Evolutionary conservation across 2,888 invertebrate genomes (phyloP), one percentile per base, ranked within the genome.

Genomic region (Tinea trinotella): DNA sequence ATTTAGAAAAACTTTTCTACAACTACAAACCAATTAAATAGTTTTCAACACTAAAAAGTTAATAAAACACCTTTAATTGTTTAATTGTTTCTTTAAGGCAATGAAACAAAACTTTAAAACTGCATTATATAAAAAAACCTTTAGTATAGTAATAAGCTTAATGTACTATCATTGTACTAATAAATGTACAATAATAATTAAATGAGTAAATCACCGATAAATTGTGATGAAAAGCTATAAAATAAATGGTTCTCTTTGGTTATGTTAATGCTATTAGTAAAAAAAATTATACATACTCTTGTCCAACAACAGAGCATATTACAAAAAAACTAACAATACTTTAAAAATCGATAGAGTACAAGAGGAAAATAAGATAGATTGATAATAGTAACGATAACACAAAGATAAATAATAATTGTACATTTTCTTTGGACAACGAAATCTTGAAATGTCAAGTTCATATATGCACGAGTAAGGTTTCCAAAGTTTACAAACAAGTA

Each of bases 321-420:
- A 60, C 60, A 59, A 56, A 57, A 62, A 61, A 59, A 68, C 58
- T 40, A 13, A 40, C 15, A 40, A 62, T 59, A 62, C 62, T 61
- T 59, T 59, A 59, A 56, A 59, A 48, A 40, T 50, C 40, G 13
- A 6, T 40, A 13, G 1, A 3, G 3, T 6, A 15, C 40, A 59
- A 36, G 60, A 61, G 61, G n/a, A n/a, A 67, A 69, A 65, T 61
- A 59, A 67, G 72, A 76, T 74, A 62, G 58, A 64, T 64, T 64
- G 81, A 79, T 82, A 83, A 74, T 67, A 67, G 64, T 57, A 60
- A 58, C 70, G 82, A 81, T 83, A 84, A 77, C 70, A 70, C 57
- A 61, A 60, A 75, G 83, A 84, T 83, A 81, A 81, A 62, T 71
- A 61, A 59, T 59, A 65, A 64, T 10, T 46, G 48, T 20, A 19